These are phyloP conservation scores for Apodemia mormo DNA, from an alignment of 2,888 invertebrate genomes.

Conservation along the genomic window DNA sequence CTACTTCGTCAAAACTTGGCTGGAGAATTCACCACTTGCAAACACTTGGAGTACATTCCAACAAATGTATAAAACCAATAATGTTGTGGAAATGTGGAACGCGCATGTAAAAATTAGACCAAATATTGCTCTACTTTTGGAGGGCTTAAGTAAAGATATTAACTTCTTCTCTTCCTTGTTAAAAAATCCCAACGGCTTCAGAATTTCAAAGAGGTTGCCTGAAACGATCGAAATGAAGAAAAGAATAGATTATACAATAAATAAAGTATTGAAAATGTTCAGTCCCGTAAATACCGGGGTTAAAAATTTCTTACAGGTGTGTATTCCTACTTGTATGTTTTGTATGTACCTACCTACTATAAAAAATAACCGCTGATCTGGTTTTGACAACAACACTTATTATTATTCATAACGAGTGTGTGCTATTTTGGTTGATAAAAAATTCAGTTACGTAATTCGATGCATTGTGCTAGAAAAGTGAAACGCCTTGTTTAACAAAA, in stretches of 20 bases:
- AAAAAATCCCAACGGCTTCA: slow-evolving; percentile 24
- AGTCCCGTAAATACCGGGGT: no score
- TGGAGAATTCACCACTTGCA: slow-evolving; percentile 20
- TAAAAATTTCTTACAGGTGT: no score
- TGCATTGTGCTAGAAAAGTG: slow-evolving; percentile 59
- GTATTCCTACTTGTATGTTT: no score
- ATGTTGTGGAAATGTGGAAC: slow-evolving; percentile 28
- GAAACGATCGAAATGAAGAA: slow-evolving; percentile 26
- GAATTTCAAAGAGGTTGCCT: slow-evolving; percentile 27
- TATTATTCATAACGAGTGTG: no score
- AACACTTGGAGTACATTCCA: slow-evolving; percentile 19
- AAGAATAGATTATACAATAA: slow-evolving; percentile 25
- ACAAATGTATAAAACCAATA: slow-evolving; percentile 21
- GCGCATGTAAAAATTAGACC: slow-evolving; percentile 27
- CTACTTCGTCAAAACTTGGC: slow-evolving; percentile 22
- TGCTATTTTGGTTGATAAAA: no score
- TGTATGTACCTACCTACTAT: no score
- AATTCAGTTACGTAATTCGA: slow-evolving; percentile 27
- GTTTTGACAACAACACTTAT: no score
- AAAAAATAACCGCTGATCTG: no score
- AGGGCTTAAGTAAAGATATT: slow-evolving; percentile 29
- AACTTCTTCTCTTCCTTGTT: slow-evolving; percentile 20
- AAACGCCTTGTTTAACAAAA: slow-evolving; percentile 63
- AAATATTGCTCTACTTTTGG: slow-evolving; percentile 28
- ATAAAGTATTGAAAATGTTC: not conserved